Percentiles rank a stretch among this genome's conserved stretches.
phyloP scores from a whole-genome alignment of 92 coral and sea anemone genomes.

The Ricordea florida region DNA sequence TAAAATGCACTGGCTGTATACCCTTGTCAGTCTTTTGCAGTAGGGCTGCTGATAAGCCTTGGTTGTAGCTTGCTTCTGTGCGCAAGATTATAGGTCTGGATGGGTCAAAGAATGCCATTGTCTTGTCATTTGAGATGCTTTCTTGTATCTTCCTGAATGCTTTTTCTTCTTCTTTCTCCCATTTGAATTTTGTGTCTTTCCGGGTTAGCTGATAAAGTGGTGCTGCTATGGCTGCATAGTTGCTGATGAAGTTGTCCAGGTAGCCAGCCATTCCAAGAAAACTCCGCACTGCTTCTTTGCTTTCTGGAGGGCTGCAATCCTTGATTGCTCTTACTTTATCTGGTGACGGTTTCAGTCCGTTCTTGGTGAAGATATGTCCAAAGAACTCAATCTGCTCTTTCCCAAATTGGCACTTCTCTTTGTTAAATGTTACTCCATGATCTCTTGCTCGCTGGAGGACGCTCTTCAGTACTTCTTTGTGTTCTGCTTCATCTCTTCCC shows the following conservation, averaged over 20 bases:
- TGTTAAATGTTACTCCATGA: too few relatives aligned
- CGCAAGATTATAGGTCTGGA: slow-evolving; percentile 12
- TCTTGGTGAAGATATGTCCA: too few relatives aligned
- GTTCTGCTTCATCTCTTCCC: too few relatives aligned
- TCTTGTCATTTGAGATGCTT: slow-evolving; percentile 42
- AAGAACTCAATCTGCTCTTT: too few relatives aligned
- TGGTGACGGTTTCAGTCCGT: too few relatives aligned
- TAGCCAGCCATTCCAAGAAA: slow-evolving; percentile 71
- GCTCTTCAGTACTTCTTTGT: too few relatives aligned
- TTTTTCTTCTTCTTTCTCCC: slow-evolving; percentile 22
- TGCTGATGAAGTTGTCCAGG: slow-evolving; percentile 45
- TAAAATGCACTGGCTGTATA: too few relatives aligned
- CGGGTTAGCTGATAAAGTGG: slow-evolving; percentile 38
- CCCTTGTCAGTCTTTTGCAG: too few relatives aligned
- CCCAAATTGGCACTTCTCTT: too few relatives aligned
- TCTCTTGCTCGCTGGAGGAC: too few relatives aligned
- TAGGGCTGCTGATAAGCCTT: too few relatives aligned
- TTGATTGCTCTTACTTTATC: slow-evolving; percentile 65
- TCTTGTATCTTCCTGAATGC: slow-evolving; percentile 59
- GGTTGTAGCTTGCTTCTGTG: too few relatives aligned
- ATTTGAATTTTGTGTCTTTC: slow-evolving; percentile 35
- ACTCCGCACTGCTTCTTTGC: slow-evolving; percentile 65
- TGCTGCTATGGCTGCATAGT: slow-evolving; percentile 58
- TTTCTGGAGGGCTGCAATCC: slow-evolving; percentile 48
- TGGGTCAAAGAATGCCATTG: slow-evolving; percentile 44